Conservation (phyloP, 2,888 invertebrate species). For the Ptychoptera albimana region DNA sequence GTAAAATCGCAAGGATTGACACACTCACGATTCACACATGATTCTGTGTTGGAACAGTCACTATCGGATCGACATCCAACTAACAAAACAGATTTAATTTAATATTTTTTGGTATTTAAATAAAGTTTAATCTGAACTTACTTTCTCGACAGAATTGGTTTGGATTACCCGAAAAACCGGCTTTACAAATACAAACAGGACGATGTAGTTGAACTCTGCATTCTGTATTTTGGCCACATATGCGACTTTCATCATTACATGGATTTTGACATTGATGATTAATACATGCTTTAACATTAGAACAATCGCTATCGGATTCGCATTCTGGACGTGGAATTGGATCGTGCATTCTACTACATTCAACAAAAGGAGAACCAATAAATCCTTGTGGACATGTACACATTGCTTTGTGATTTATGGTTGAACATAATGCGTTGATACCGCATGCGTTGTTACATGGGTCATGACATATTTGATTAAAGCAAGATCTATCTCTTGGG, state of each 20-base stretch:
- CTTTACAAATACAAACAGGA: slow-evolving; percentile 65
- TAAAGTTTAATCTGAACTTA: slow-evolving; percentile 22
- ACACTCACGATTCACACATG: slow-evolving; percentile 69
- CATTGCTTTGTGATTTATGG: slow-evolving; percentile 63
- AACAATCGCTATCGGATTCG: slow-evolving; percentile 57
- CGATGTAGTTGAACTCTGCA: slow-evolving; percentile 65
- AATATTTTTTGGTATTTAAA: not conserved
- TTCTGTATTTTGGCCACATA: slow-evolving; percentile 63
- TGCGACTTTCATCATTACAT: slow-evolving; percentile 42
- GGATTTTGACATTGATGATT: slow-evolving; percentile 59
- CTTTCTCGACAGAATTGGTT: slow-evolving; percentile 60
- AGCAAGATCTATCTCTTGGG: slow-evolving; percentile 63
- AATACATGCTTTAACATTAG: slow-evolving; percentile 68
- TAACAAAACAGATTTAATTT: slow-evolving; percentile 20
- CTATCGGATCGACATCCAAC: slow-evolving; percentile 74
- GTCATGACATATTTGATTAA: slow-evolving; percentile 67
- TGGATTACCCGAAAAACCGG: slow-evolving; percentile 72
- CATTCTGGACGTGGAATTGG: slow-evolving; percentile 56
- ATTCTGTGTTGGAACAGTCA: slow-evolving; percentile 67
- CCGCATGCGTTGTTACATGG: slow-evolving; percentile 74
- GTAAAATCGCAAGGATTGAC: slow-evolving; percentile 62
- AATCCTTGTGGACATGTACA: slow-evolving; percentile 71
- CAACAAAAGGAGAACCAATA: slow-evolving; percentile 59
- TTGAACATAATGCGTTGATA: slow-evolving; percentile 63
- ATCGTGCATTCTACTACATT: slow-evolving; percentile 41